Base-by-base conservation (phyloP, 2,888 invertebrate genomes). In the Chrysodeixis includens region DNA sequence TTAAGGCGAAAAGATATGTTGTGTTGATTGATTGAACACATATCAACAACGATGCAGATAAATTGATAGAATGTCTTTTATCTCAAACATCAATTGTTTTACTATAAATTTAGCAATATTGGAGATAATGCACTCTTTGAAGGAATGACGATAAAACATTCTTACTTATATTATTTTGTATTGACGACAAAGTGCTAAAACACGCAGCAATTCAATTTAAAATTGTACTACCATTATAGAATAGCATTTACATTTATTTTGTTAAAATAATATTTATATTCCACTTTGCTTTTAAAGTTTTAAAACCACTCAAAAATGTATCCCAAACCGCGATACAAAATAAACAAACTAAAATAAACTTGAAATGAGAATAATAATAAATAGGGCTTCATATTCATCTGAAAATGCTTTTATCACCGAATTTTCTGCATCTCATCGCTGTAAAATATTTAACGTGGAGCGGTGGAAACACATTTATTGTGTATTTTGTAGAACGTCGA, bases 381-480 rank as follows among this genome's bases (percentile, higher is more conserved):
- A n/a, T 40, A 40, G n/a, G 0, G n/a, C 14, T 14, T 12, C 4
- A 1, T 20, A 20, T 20, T 9, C 10, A 49, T 49, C 10, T 49
- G 20, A 49, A 49, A 18, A 49, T 20, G 18, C 8, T 49, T 40
- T 46, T 49, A 49, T 49, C 46, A 4, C 46, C 46, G 9, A 49
- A 20, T 49, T 20, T 18, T 49, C 20, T 49, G 46, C 18, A 49
- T 49, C 18, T 49, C 18, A 49, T 49, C 46, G 46, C 18, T 10
- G 46, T 20, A 26, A 44, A n/a, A 56, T 44, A n/a, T 9, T 16
- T 40, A 20, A 16, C 26, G 16, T 16, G n/a, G 6, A 18, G 18
- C 30, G 16, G n/a, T 54, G 20, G 14, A 20, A 55, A 55, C 22
- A 49, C 44, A 44, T 26, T 44, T 56, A 44, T 44, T 44, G 22